Evolutionary conservation across 2,888 invertebrate species (phyloP), one percentile per base, ranked within the genome.

Genomic region (Druceiella hillmani): DNA sequence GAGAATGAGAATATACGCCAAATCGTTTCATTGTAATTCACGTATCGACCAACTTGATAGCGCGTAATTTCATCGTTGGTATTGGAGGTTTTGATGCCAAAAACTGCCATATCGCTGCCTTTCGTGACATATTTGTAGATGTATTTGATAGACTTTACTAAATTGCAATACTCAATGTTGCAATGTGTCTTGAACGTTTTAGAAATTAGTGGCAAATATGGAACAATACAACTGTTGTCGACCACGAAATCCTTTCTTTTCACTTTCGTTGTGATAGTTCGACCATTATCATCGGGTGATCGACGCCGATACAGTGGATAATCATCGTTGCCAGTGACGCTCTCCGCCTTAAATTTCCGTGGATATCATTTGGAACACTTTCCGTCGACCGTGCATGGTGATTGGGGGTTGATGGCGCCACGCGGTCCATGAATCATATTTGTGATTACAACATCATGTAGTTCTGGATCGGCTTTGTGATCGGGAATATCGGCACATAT

Each of bases 401-500:
- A 55, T 39, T 40, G 39, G 14, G 33, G 41, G 47, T 61, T 61
- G 9, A 55, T 33, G 26, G 32, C 39, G 38, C 61, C 62, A 48
- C 63, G 62, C 35, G 64, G 62, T 20, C 62, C 62, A 55, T 66
- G 62, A 32, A 57, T 50, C 58, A 64, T 66, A 37, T 58, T 49
- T 43, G 47, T 56, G 4, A 43, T 55, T 26, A 64, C 55, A 48
- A 57, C 49, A 13, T 53, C 43, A 39, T 47, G 45, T 15, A 62
- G 44, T 11, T 37, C 44, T 30, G 54, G 52, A 49, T 55, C 49
- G 37, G 15, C 24, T 33, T 50, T 43, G 36, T 46, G 46, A 48
- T 58, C 47, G 16, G 59, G 52, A n/a, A n/a, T n/a, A n/a, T n/a
- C n/a, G n/a, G n/a, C n/a, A n/a, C n/a, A n/a, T n/a, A n/a, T n/a